These are phyloP conservation scores for Xanthia icteritia DNA, from an alignment of 2,888 invertebrate species.

Conservation along the genomic window DNA sequence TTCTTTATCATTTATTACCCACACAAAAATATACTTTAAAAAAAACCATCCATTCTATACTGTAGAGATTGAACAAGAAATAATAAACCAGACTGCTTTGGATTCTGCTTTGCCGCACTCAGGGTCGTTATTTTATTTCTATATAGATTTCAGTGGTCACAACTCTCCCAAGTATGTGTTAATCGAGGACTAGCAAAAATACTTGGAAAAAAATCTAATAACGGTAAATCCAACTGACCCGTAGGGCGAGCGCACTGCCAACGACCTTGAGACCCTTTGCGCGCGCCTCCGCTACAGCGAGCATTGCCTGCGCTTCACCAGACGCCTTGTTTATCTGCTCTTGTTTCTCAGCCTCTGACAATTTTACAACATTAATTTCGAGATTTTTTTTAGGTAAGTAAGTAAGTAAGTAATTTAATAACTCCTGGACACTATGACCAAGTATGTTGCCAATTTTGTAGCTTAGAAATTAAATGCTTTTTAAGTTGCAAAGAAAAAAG, in stretches of 20 bases:
- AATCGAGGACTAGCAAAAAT: neutral
- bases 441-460: neutral
- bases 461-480: neutral
- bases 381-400: neutral
- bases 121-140: neutral
- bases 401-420: neutral
- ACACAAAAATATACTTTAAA: neutral
- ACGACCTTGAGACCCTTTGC: slow-evolving; percentile 95
- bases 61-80: neutral
- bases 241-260: slow-evolving; percentile 90
- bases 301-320: slow-evolving; percentile 97
- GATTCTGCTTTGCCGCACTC: neutral
- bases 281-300: slow-evolving; percentile 97
- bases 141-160: neutral
- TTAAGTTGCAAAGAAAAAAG: neutral
- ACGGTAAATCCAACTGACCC: slow-evolving; percentile 66
- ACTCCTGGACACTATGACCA: neutral
- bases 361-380: neutral
- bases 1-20: too few species aligned
- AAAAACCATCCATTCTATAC: too few species aligned
- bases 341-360: slow-evolving; percentile 96
- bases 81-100: neutral
- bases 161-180: neutral
- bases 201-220: neutral
- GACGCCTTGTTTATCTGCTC: slow-evolving; percentile 98